Evolutionary conservation across 2,888 invertebrate genomes (phyloP).

Genomic region (Tenthredo livida): DNA sequence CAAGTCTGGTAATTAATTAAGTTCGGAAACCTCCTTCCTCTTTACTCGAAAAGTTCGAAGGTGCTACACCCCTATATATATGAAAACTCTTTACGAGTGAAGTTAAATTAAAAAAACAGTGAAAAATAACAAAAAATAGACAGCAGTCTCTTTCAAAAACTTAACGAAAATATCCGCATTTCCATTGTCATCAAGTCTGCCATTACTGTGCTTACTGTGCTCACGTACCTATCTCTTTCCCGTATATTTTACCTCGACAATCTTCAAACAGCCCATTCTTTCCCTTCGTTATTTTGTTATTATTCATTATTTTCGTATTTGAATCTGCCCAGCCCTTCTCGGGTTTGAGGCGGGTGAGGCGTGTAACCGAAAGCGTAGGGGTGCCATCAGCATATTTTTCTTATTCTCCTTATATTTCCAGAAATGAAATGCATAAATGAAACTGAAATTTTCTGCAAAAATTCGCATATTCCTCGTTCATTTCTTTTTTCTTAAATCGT

Average conservation of each 20-base stretch:
- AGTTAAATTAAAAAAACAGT: neutral
- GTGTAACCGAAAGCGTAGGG: neutral
- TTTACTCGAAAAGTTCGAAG: neutral
- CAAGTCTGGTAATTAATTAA: slow-evolving; percentile 14
- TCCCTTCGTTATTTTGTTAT: neutral
- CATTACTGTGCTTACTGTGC: neutral
- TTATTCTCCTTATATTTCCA: neutral
- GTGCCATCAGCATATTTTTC: neutral
- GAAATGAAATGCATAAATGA: neutral
- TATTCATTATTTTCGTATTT: slow-evolving; percentile 7
- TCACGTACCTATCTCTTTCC: neutral
- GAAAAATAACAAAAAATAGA: too few species aligned
- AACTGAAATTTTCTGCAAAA: neutral
- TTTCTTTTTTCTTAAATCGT: neutral
- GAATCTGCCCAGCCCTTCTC: neutral
- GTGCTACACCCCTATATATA: neutral
- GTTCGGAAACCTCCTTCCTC: neutral
- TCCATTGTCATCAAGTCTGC: neutral
- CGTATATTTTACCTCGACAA: neutral
- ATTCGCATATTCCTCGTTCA: neutral
- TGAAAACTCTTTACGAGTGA: neutral
- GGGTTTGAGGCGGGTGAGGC: neutral
- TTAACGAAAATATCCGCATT: neutral
- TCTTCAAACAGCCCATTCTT: neutral
- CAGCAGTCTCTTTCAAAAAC: neutral